Evolutionary conservation across 2,888 invertebrate species (phyloP), one percentile per base, ranked within the genome.

Genomic region (Hermodice carunculata): DNA sequence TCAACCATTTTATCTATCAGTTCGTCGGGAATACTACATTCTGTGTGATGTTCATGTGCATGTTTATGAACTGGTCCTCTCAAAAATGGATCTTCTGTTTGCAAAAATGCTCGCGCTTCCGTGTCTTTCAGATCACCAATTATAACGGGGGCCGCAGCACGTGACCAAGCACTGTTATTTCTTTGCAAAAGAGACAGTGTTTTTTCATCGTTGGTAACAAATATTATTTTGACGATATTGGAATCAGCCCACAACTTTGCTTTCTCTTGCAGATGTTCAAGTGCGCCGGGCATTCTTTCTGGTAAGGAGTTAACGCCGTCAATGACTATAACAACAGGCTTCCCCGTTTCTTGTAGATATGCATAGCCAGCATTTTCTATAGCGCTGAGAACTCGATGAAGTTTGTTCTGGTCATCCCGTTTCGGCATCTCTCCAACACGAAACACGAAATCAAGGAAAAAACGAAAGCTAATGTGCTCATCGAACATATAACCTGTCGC

Each of bases 201-300:
- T 17, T 49, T 32, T 52, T 69, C 70, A 43, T 67, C 69, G 49
- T 69, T 67, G 49, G 60, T 63, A 31, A 74, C 64, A 49, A 74
- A 71, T 3, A 74, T 51, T 19, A 74, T 37, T 48, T 74, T 74
- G 32, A 51, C 67, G 8, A 70, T 66, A 48, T 71, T 69, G 31
- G 69, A 53, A 48, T 74, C 73, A 6, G 73, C 69, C 74, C 73
- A 74, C 17, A 74, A 49, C 52, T 71, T 74, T 19, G 74, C 74
- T 49, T 74, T 74, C 28, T 65, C 64, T 54, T 74, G 69, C 11
- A 37, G 52, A 28, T 49, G 2, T 17, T 34, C 29, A n/a, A 73
- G n/a, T 2, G 71, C 64, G 26, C 51, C 60, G n/a, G 70, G 72
- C 60, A 66, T 61, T 19, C 43, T 24, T 26, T 54, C 22, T 6